These are phyloP conservation scores for Esperia sulphurella DNA, from an alignment of 2,888 invertebrate species.

Conservation along the genomic window DNA sequence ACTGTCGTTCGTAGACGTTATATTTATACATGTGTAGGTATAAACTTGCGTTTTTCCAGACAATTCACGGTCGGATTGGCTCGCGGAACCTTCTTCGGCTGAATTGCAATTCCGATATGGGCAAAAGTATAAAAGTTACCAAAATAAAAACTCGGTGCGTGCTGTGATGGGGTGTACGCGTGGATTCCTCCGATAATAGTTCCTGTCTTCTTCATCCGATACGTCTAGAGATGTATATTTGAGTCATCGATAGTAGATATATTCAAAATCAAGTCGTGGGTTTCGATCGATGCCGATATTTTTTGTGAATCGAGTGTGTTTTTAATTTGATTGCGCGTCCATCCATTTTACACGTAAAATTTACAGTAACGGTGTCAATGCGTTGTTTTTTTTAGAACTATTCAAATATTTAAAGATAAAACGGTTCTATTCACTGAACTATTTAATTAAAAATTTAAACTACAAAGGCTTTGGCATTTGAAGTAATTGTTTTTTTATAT, in stretches of 20 bases:
- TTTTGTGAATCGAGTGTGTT: no score
- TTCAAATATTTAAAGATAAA: no score
- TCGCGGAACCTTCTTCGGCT: slow-evolving; percentile 42
- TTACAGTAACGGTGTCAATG: no score
- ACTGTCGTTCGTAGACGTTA: slow-evolving; percentile 57
- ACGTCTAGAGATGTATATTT: slow-evolving; percentile 15
- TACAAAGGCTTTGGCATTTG: no score
- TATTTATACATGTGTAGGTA: slow-evolving; percentile 74
- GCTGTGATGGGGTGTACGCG: slow-evolving; percentile 37
- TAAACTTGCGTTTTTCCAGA: slow-evolving; percentile 72
- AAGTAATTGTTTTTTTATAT: no score
- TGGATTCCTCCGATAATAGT: slow-evolving; percentile 61
- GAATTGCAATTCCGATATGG: slow-evolving; percentile 57
- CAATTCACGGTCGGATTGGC: slow-evolving; percentile 60
- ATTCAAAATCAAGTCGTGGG: background rate
- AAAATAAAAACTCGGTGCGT: slow-evolving; percentile 46
- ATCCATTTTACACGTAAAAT: no score
- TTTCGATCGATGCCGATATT: background rate
- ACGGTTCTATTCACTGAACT: no score
- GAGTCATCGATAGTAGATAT: background rate
- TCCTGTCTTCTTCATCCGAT: slow-evolving; percentile 31
- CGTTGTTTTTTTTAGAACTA: no score
- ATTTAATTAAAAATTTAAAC: no score
- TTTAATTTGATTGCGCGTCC: no score
- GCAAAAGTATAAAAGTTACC: slow-evolving; percentile 44